Evolutionary conservation across 1,140 invertebrate species (phyloP).

Genomic region (Trachelipus rathkii): DNA sequence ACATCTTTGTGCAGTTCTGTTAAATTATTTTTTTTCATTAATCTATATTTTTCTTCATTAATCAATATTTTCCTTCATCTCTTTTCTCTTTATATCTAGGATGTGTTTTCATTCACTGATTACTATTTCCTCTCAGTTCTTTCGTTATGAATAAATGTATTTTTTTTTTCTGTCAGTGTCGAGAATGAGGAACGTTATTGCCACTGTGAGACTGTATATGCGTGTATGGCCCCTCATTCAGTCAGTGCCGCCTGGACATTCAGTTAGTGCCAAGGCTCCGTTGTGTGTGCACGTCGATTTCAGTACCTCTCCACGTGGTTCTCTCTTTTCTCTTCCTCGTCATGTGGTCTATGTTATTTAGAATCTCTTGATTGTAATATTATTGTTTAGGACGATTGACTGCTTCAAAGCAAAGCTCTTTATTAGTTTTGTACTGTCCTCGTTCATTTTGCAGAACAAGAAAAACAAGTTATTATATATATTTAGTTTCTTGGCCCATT

Average conservation of each 20-base stretch:
- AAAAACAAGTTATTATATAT: neutral
- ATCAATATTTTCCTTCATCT: too few relatives aligned
- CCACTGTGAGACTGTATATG: neutral
- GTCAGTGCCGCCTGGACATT: neutral
- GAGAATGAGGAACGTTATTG: neutral
- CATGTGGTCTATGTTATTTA: neutral
- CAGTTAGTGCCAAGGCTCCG: conserved; percentile 5
- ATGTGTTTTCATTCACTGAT: neutral
- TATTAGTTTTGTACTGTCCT: neutral
- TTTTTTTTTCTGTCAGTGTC: neutral
- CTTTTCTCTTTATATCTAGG: too few relatives aligned
- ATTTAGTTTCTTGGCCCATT: neutral
- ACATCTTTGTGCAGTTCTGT: neutral
- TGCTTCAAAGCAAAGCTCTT: neutral
- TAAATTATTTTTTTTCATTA: neutral
- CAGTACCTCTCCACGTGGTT: neutral
- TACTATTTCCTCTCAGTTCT: neutral
- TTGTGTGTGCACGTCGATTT: conserved; percentile 6
- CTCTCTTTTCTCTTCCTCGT: neutral
- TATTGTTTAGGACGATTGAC: neutral
- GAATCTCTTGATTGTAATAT: neutral
- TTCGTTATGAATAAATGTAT: neutral
- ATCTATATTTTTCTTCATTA: too few relatives aligned
- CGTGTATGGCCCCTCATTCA: conserved; percentile 2
- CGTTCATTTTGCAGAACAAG: neutral